A percentile compares a stretch with the other conserved stretches of the same genome.
phyloP scores from a whole-genome alignment of 1,140 invertebrate species.

The Battus philenor region DNA sequence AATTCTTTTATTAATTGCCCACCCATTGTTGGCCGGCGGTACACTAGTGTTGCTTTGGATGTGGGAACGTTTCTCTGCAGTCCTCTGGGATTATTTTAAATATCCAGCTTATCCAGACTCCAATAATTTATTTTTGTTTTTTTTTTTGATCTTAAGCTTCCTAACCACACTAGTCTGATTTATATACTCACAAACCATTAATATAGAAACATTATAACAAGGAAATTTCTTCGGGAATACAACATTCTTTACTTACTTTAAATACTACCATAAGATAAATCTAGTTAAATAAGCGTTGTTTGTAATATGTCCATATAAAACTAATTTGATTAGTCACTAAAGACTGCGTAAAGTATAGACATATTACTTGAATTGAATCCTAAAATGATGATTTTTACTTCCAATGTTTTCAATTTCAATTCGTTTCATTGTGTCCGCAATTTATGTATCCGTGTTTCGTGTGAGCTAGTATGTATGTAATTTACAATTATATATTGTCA shows the following conservation, averaged over 20 bases:
- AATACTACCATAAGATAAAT: too few species aligned
- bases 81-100: slow-evolving; percentile 14
- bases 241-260: too few species aligned
- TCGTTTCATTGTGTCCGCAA: slow-evolving; percentile 21
- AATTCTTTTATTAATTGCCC: slow-evolving; percentile 47
- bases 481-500: too few species aligned
- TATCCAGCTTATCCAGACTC: slow-evolving; percentile 10
- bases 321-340: neutral
- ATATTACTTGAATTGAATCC: slow-evolving; percentile 12
- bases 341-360: neutral
- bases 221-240: too few species aligned
- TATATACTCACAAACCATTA: slow-evolving; percentile 1
- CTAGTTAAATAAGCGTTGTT: too few species aligned
- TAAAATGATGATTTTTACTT: slow-evolving; percentile 19
- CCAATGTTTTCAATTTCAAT: slow-evolving; percentile 24
- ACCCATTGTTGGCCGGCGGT: slow-evolving; percentile 36
- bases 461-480: too few species aligned
- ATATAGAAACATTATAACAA: too few species aligned
- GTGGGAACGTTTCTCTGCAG: slow-evolving; percentile 12
- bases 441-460: too few species aligned
- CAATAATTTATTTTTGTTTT: slow-evolving; percentile 6
- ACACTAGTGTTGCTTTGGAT: slow-evolving; percentile 22
- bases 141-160: neutral
- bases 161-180: slow-evolving; percentile 6
- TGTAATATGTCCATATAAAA: too few species aligned